Conservation (phyloP, 1,140 invertebrate species). For the Neuroterus valhalla region DNA sequence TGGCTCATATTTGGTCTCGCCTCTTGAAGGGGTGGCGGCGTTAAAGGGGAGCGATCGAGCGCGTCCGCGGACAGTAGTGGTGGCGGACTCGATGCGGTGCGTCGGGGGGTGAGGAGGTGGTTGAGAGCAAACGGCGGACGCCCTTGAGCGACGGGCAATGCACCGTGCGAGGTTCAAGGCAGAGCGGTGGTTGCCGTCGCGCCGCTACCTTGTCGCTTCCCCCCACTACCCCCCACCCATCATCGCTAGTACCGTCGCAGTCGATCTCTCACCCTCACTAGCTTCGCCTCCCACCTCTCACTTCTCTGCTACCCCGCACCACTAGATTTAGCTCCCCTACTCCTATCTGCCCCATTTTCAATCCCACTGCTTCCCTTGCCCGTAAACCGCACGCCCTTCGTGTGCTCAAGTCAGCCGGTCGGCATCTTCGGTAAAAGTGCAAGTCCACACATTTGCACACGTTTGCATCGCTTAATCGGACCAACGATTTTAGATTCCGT, state of each 20-base stretch:
- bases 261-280: slow-evolving; percentile 31
- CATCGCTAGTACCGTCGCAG: slow-evolving; percentile 1
- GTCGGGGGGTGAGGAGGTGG: slow-evolving; percentile 41
- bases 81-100: slow-evolving; percentile 35
- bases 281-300: neutral
- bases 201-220: slow-evolving; percentile 51
- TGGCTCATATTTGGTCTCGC: slow-evolving; percentile 8
- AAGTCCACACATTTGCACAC: slow-evolving; percentile 43
- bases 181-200: slow-evolving; percentile 72
- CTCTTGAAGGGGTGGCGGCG: slow-evolving; percentile 35
- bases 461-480: slow-evolving; percentile 42
- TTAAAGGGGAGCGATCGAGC: slow-evolving; percentile 48
- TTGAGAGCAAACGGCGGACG: slow-evolving; percentile 67
- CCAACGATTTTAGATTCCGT: slow-evolving; percentile 51
- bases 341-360: slow-evolving; percentile 39
- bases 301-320: slow-evolving; percentile 10
- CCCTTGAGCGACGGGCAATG: slow-evolving; percentile 76
- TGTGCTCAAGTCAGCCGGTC: slow-evolving; percentile 31
- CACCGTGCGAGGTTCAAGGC: slow-evolving; percentile 75
- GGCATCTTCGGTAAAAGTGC: slow-evolving; percentile 51
- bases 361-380: slow-evolving; percentile 33
- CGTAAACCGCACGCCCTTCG: slow-evolving; percentile 18
- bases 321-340: slow-evolving; percentile 30
- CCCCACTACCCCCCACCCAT: slow-evolving; percentile 30
- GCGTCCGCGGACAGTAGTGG: slow-evolving; percentile 37